A percentile compares a stretch with the other conserved stretches of the same genome.
Evolutionary conservation across 35 echinoderm and acorn worm genomes (phyloP).

Genomic region (Chiridota heheva): DNA sequence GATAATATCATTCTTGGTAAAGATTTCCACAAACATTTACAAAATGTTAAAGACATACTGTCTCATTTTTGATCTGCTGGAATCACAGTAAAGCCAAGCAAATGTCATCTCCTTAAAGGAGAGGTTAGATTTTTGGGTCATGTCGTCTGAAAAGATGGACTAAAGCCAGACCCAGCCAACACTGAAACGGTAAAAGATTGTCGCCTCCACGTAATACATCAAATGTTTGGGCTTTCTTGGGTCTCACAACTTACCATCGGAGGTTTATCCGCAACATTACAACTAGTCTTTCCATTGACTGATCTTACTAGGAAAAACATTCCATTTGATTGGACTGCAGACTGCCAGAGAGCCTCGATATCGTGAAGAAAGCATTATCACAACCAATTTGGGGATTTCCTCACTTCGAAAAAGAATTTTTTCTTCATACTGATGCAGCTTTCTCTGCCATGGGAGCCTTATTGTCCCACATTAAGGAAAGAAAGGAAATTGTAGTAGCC

Average conservation of each 20-base stretch:
- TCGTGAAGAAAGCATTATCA: slow-evolving; percentile 1
- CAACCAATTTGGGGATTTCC: slow-evolving; percentile 15
- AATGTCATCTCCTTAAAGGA: slow-evolving; percentile 43
- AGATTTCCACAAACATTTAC: slow-evolving; percentile 13
- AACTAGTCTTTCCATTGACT: slow-evolving; percentile 5
- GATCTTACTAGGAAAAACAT: neutral
- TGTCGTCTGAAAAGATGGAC: slow-evolving; percentile 26
- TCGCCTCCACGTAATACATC: neutral
- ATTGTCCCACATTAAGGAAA: slow-evolving; percentile 21
- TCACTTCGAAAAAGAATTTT: slow-evolving; percentile 12
- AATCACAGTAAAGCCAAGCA: slow-evolving; percentile 52
- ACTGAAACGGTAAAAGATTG: slow-evolving; percentile 16
- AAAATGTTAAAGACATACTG: slow-evolving; percentile 41
- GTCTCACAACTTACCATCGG: slow-evolving; percentile 42
- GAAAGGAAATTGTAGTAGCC: slow-evolving; percentile 3
- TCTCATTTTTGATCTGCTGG: slow-evolving; percentile 18
- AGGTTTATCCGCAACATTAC: slow-evolving; percentile 37
- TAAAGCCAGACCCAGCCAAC: slow-evolving; percentile 30
- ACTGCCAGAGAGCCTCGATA: slow-evolving; percentile 34
- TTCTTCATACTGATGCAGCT: slow-evolving; percentile 33
- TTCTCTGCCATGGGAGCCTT: neutral
- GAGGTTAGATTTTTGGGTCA: slow-evolving; percentile 50
- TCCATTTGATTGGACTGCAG: slow-evolving; percentile 13
- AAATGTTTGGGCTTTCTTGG: slow-evolving; percentile 33
- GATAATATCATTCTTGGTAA: slow-evolving; percentile 16